Conservation (phyloP, 2,888 invertebrate genomes). For the Epicampocera succincta region DNA sequence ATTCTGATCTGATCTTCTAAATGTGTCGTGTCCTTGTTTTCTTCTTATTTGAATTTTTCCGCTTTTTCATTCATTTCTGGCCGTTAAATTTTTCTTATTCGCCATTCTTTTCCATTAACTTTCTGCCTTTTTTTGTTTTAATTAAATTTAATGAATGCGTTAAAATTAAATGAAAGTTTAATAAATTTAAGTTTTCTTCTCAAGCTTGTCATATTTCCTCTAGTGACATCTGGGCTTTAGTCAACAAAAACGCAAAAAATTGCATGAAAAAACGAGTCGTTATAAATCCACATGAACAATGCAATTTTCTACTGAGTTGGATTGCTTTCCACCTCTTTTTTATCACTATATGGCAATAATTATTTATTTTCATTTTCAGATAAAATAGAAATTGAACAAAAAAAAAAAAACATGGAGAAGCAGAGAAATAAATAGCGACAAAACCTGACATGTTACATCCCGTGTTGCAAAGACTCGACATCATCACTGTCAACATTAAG, state of each 20-base stretch:
- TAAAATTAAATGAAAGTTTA: slow-evolving; percentile 32
- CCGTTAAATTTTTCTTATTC: neutral
- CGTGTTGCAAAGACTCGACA: slow-evolving; percentile 58
- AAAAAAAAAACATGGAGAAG: slow-evolving; percentile 20
- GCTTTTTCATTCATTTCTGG: neutral
- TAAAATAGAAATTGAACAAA: slow-evolving; percentile 15
- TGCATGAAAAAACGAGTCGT: neutral
- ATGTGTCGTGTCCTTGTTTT: neutral
- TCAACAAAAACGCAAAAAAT: neutral
- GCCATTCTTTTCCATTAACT: neutral
- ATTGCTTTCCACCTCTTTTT: neutral
- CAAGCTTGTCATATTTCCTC: slow-evolving; percentile 2
- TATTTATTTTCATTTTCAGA: slow-evolving; percentile 39
- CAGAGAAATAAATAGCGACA: slow-evolving; percentile 41
- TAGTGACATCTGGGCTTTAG: slow-evolving; percentile 2
- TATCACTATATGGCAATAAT: slow-evolving; percentile 25
- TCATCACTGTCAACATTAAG: slow-evolving; percentile 59
- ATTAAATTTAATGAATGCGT: neutral
- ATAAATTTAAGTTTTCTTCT: slow-evolving; percentile 15
- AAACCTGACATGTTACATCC: slow-evolving; percentile 66
- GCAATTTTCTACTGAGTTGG: neutral
- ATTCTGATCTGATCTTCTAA: too few species aligned
- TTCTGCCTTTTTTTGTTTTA: neutral
- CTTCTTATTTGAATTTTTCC: neutral
- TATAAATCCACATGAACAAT: slow-evolving; percentile 40